Evolutionary conservation across 1,140 invertebrate genomes (phyloP).

Genomic region (Drosophila sproati): DNA sequence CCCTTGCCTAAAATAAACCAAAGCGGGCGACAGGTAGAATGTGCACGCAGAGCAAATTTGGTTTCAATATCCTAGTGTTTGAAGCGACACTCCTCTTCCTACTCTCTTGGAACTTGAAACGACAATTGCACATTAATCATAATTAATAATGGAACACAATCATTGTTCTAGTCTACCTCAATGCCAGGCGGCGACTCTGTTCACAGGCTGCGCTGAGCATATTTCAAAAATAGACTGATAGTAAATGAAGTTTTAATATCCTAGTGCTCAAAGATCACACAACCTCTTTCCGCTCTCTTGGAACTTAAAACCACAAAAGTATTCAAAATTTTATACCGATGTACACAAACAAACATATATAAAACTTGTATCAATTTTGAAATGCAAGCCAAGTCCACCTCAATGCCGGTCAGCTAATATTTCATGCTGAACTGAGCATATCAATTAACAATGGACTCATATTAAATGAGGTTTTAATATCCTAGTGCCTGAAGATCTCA

Average conservation of each 20-base stretch:
- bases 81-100: conserved; percentile 57
- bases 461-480: conserved; percentile 55
- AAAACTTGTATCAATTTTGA: background rate
- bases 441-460: conserved; percentile 37
- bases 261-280: conserved; percentile 55
- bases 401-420: conserved; percentile 32
- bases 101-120: conserved; percentile 75
- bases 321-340: background rate
- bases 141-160: background rate
- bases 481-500: conserved; percentile 46
- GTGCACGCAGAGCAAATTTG: conserved; percentile 63
- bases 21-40: conserved; percentile 75
- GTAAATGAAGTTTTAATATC: conserved; percentile 55
- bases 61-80: conserved; percentile 73
- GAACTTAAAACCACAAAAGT: conserved; percentile 46
- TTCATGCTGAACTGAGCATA: conserved; percentile 22
- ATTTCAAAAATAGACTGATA: conserved; percentile 52
- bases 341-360: background rate
- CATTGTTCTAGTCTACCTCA: conserved; percentile 52
- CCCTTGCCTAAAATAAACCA: conserved; percentile 35
- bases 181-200: conserved; percentile 30
- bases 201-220: conserved; percentile 23
- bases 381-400: conserved; percentile 26
- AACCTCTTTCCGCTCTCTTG: conserved; percentile 52
- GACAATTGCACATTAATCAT: conserved; percentile 30